Conservation (phyloP, 2,113 vertebrate genomes). For the Larimichthys polyactis region DNA sequence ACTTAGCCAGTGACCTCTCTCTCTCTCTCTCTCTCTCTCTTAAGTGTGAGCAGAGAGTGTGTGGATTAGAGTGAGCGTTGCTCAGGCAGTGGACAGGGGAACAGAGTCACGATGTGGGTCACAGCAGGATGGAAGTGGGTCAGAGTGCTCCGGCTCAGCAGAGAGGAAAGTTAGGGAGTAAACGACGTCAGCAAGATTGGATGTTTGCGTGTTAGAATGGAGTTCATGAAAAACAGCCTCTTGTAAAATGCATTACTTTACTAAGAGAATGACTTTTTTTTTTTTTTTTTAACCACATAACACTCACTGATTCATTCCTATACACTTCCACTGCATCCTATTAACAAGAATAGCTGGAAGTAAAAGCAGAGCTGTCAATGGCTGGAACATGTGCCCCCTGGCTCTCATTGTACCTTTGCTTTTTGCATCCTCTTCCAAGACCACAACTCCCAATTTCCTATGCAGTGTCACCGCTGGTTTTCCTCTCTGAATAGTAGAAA, state of each 20-base stretch:
- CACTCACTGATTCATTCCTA: background rate
- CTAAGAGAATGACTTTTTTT: background rate
- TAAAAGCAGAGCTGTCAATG: conserved; percentile 22
- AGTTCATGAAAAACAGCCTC: conserved; percentile 28
- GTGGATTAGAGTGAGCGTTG: conserved; percentile 34
- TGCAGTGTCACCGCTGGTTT: conserved; percentile 14
- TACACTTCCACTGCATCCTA: conserved; percentile 27
- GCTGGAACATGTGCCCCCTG: conserved; percentile 28
- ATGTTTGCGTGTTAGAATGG: background rate
- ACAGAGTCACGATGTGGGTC: conserved; percentile 61
- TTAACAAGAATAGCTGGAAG: conserved; percentile 60
- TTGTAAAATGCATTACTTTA: conserved; percentile 9
- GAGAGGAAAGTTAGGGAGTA: conserved; percentile 24
- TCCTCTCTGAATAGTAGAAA: conserved; percentile 12
- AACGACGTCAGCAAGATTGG: conserved; percentile 25
- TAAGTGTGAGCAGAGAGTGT: conserved; percentile 30
- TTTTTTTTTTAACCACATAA: background rate
- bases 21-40: background rate
- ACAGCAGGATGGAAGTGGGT: conserved; percentile 69
- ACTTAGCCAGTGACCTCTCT: conserved; percentile 59
- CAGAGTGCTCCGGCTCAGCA: conserved; percentile 38
- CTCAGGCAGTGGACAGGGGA: conserved; percentile 16
- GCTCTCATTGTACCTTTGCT: conserved; percentile 42
- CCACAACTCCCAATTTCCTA: conserved; percentile 36
- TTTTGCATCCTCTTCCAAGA: conserved; percentile 17